These are phyloP conservation scores for Cathartes aura DNA, from an alignment of 2,113 vertebrate genomes.

Conservation along the genomic window DNA sequence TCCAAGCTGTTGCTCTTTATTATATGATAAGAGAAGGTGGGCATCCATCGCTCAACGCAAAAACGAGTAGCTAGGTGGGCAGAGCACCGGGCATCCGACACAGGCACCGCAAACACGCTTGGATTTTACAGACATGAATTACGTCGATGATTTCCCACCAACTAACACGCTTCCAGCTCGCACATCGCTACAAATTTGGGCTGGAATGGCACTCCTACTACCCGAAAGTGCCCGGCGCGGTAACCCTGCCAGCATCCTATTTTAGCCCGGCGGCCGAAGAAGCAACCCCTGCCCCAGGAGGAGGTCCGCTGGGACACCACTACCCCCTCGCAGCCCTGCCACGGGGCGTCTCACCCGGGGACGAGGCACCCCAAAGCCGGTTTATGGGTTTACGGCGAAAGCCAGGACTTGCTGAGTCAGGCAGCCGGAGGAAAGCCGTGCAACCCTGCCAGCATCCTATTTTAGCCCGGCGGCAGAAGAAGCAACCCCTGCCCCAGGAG, in stretches of 20 bases:
- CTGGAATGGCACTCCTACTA: not conserved
- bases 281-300: not conserved
- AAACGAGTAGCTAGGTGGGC: not conserved
- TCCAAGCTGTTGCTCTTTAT: not conserved
- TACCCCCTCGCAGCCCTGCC: not conserved
- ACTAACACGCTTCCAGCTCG: not conserved
- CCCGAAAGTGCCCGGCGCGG: rapidly evolving
- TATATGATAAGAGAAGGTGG: not conserved
- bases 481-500: not conserved
- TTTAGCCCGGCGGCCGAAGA: not conserved
- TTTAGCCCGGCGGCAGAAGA: not conserved
- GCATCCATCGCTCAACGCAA: not conserved
- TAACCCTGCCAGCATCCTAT: not conserved
- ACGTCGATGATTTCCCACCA: not conserved
- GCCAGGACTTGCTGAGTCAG: constrained; percentile 3
- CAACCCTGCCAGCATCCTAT: not conserved
- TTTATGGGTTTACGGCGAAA: not conserved
- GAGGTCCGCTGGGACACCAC: not conserved
- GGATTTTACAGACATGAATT: not conserved
- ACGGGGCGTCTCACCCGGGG: rapidly evolving
- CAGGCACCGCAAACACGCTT: not conserved
- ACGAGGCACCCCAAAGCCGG: not conserved
- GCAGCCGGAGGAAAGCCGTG: not conserved
- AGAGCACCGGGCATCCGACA: not conserved
- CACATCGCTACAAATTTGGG: not conserved